These are phyloP conservation scores for Equus przewalskii DNA, from an alignment of 2,113 vertebrate species.

Conservation along the genomic window DNA sequence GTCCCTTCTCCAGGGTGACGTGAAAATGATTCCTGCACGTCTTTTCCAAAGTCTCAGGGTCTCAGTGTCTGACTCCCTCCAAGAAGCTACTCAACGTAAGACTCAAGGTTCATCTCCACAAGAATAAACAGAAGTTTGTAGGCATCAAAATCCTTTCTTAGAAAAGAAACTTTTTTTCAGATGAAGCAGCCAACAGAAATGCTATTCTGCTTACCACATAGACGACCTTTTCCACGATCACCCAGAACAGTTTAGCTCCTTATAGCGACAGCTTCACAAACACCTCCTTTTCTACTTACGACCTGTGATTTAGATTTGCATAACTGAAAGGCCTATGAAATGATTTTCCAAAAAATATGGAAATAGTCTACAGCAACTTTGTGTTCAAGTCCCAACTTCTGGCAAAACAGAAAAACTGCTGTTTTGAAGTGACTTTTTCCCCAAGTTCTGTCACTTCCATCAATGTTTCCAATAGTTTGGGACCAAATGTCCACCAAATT, in stretches of 20 bases:
- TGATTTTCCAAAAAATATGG: background rate
- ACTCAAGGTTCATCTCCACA: background rate
- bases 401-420: background rate
- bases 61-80: background rate
- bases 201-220: conserved; percentile 21
- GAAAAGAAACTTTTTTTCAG: conserved; percentile 21
- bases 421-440: conserved; percentile 6
- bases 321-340: background rate
- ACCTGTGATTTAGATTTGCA: conserved; percentile 58
- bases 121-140: background rate
- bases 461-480: background rate
- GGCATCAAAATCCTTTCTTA: conserved; percentile 2
- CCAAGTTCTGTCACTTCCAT: background rate
- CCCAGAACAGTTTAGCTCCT: conserved; percentile 42
- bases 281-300: conserved; percentile 36
- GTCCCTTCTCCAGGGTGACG: background rate
- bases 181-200: conserved; percentile 27
- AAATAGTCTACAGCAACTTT: conserved; percentile 5
- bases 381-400: background rate
- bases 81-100: background rate
- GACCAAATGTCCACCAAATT: background rate
- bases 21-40: background rate
- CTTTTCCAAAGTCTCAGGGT: background rate
- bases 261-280: conserved; percentile 66
- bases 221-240: conserved; percentile 49